Conservation (phyloP, 2,888 invertebrate genomes). For the Phymatocera aterrima region DNA sequence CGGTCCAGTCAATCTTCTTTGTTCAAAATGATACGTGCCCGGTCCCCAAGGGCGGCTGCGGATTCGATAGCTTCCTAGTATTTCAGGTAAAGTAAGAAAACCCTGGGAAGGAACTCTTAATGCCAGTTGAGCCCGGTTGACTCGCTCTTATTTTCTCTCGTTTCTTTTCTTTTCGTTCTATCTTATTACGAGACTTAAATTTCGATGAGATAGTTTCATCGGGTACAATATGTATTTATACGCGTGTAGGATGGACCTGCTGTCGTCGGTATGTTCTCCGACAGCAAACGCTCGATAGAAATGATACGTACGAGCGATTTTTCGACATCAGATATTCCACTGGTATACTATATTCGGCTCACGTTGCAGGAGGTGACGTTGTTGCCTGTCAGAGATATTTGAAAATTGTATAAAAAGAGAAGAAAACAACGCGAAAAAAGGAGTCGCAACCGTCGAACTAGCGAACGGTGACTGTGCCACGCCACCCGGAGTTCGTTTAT, state of each 20-base stretch:
- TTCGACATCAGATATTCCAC: neutral
- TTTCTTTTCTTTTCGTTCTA: neutral
- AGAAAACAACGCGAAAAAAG: neutral
- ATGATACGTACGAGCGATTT: neutral
- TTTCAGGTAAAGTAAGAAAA: neutral
- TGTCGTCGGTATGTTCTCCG: neutral
- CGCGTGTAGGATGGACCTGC: neutral
- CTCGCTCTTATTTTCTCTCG: neutral
- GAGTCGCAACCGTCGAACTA: no score
- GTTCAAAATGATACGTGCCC: conserved; percentile 29
- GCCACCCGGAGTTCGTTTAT: neutral
- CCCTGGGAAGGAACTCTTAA: neutral
- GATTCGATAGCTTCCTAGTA: conserved; percentile 15
- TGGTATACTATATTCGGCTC: conserved; percentile 6
- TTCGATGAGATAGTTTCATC: neutral
- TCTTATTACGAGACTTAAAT: neutral
- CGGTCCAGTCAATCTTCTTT: conserved; percentile 32
- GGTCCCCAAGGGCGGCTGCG: neutral
- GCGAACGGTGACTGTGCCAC: neutral
- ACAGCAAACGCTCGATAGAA: neutral
- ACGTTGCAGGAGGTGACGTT: neutral
- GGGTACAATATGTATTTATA: neutral
- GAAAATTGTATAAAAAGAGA: conserved; percentile 1
- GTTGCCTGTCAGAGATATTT: conserved; percentile 20
- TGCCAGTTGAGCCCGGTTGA: neutral